phyloP scores from a whole-genome alignment of 2,797 vertebrate species.

The Scolopax bukidnonensis region DNA sequence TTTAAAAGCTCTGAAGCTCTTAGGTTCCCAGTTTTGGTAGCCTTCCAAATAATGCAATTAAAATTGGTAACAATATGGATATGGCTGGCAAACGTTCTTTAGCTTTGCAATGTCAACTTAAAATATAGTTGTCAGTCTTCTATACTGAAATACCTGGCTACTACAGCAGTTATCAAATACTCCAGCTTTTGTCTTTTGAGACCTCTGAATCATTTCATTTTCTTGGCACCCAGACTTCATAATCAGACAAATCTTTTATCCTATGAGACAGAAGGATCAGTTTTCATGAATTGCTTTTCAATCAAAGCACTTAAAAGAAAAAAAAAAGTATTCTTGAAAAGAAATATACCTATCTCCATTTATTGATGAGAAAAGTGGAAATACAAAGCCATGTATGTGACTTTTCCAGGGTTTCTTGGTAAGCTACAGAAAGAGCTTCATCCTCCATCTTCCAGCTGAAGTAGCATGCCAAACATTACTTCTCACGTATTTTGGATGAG shows the following conservation, averaged over 20 bases:
- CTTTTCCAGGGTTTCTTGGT: not conserved
- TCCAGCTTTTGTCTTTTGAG: not conserved
- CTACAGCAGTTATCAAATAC: not conserved
- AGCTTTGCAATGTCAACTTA: not conserved
- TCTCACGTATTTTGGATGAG: not conserved
- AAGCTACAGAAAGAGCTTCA: not conserved
- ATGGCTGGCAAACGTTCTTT: not conserved
- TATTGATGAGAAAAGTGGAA: not conserved
- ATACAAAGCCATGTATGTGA: not conserved
- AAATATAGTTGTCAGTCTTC: not conserved
- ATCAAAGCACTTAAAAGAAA: not conserved
- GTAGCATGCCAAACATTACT: not conserved
- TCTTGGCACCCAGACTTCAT: constrained; percentile 10
- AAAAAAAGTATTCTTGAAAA: not conserved
- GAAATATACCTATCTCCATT: not conserved
- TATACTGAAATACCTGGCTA: not conserved
- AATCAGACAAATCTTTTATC: not conserved
- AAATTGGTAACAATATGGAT: not conserved
- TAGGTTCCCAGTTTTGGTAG: not conserved
- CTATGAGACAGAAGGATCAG: not conserved
- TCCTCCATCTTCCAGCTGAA: not conserved
- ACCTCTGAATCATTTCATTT: constrained; percentile 26
- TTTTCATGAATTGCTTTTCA: not conserved
- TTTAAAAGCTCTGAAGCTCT: not conserved
- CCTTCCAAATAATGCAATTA: not conserved